Percentiles rank a stretch among this genome's conserved stretches.
Evolutionary conservation across 2,797 vertebrate species (phyloP).

Genomic region (Sebastes itinus): DNA sequence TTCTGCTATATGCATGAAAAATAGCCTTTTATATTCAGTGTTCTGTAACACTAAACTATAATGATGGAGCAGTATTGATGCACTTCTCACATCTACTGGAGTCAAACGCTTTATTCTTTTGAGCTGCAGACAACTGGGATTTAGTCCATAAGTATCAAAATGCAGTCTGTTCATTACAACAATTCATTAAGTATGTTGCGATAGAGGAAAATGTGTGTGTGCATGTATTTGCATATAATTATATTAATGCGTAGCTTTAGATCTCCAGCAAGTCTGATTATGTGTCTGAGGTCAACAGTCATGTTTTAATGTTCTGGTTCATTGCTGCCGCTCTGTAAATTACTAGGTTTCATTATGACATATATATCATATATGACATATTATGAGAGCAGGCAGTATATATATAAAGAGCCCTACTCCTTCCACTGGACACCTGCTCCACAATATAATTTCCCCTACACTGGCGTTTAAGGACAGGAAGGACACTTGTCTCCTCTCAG

Average conservation of each 20-base stretch:
- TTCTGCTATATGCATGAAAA: background rate
- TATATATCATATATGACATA: background rate
- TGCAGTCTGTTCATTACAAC: slow-evolving; percentile 16
- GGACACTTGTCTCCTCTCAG: slow-evolving; percentile 42
- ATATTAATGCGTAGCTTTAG: background rate
- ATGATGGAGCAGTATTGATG: background rate
- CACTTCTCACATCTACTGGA: background rate
- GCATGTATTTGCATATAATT: background rate
- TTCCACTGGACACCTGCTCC: slow-evolving; percentile 56
- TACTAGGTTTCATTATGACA: slow-evolving; percentile 5
- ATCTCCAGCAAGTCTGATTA: background rate
- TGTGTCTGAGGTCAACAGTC: background rate
- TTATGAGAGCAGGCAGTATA: background rate
- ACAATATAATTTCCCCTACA: slow-evolving; percentile 10
- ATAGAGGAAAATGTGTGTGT: background rate
- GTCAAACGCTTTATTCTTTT: slow-evolving; percentile 26
- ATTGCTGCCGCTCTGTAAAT: background rate
- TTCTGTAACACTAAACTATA: slow-evolving; percentile 33
- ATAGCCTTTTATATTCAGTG: slow-evolving; percentile 3
- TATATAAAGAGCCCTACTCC: background rate
- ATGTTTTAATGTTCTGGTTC: slow-evolving; percentile 4
- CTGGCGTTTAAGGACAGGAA: slow-evolving; percentile 38
- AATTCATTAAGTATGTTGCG: background rate
- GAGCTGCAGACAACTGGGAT: slow-evolving; percentile 15
- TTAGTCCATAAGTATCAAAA: slow-evolving; percentile 16